phyloP scores from a whole-genome alignment of 2,797 vertebrate genomes.

The Crypturellus tataupa region DNA sequence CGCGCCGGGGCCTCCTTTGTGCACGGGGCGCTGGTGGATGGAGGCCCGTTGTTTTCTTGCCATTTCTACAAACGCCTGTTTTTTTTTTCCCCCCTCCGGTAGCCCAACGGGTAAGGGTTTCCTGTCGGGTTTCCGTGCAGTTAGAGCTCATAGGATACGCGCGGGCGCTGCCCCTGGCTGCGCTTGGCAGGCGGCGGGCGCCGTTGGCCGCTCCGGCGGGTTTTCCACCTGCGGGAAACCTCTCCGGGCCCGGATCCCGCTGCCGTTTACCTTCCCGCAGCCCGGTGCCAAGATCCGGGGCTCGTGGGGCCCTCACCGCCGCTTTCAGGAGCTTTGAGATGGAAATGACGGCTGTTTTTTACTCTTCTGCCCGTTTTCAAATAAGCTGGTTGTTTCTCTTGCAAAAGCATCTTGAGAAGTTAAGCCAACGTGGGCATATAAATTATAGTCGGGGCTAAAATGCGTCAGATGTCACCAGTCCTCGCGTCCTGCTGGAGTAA shows the following conservation, averaged over 20 bases:
- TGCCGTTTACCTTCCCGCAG: no score
- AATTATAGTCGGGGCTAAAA: neutral
- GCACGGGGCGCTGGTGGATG: neutral
- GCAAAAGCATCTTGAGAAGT: neutral
- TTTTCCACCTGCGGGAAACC: neutral
- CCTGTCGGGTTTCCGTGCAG: neutral
- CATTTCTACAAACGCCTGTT: neutral
- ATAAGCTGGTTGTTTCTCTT: neutral
- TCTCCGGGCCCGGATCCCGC: neutral
- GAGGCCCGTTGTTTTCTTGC: no score
- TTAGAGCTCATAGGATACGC: neutral
- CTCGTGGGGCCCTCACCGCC: neutral
- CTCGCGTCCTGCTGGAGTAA: accelerated
- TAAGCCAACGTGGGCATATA: accelerated
- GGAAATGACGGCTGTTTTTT: accelerated
- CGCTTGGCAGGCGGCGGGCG: neutral
- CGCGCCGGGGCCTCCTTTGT: neutral
- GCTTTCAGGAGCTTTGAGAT: accelerated
- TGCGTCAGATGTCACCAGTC: accelerated
- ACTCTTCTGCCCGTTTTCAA: neutral
- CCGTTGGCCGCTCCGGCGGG: accelerated
- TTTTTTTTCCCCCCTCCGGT: no score
- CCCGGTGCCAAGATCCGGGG: accelerated
- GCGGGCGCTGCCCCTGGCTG: neutral
- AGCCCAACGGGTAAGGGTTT: neutral